phyloP scores from a whole-genome alignment of 2,888 invertebrate species.

The Dasypogon diadema region DNA sequence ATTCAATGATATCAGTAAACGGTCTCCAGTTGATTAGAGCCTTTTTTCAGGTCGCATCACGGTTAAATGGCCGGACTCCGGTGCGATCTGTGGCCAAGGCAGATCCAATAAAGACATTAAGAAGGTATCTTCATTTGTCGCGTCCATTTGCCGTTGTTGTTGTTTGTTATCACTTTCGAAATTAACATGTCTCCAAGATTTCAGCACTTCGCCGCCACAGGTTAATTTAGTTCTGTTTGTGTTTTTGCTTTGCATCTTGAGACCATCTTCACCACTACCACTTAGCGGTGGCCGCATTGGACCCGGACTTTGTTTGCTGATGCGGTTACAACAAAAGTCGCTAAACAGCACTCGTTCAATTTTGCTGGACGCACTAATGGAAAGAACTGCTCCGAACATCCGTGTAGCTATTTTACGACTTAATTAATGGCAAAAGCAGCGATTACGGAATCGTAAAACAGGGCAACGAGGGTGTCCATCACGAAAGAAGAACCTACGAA shows the following conservation, averaged over 20 bases:
- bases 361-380: slow-evolving; percentile 32
- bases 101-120: slow-evolving; percentile 34
- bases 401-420: slow-evolving; percentile 29
- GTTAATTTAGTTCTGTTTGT: slow-evolving; percentile 33
- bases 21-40: slow-evolving; percentile 17
- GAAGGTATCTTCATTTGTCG: slow-evolving; percentile 38
- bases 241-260: slow-evolving; percentile 30
- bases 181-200: slow-evolving; percentile 48
- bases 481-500: no score
- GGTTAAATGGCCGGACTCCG: not conserved
- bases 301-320: not conserved
- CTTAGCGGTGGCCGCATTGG: not conserved
- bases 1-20: slow-evolving; percentile 28
- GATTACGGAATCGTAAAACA: slow-evolving; percentile 35
- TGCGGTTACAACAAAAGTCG: slow-evolving; percentile 7
- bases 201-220: slow-evolving; percentile 23
- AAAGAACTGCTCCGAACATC: slow-evolving; percentile 32
- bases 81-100: slow-evolving; percentile 7
- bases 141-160: slow-evolving; percentile 30
- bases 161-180: slow-evolving; percentile 18
- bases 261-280: not conserved
- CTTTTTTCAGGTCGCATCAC: slow-evolving; percentile 5
- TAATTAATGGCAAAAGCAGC: slow-evolving; percentile 46
- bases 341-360: slow-evolving; percentile 19
- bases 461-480: slow-evolving; percentile 28